These are phyloP conservation scores for Zophobas morio DNA, from an alignment of 1,140 invertebrate species.

Conservation along the genomic window DNA sequence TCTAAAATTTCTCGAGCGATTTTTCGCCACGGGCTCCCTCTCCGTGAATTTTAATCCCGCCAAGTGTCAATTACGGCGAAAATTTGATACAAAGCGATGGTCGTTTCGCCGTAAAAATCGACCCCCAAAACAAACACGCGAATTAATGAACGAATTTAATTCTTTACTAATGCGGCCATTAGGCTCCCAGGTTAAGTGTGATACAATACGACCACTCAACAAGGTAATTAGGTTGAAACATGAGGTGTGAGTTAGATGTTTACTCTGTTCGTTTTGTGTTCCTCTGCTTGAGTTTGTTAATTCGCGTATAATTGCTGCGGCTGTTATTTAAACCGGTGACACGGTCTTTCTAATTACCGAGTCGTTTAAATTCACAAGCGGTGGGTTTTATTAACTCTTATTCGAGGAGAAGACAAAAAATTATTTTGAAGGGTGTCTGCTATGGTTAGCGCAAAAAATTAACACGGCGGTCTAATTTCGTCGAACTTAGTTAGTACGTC, in stretches of 20 bases:
- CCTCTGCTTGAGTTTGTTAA: conserved; percentile 28
- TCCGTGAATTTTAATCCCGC: conserved; percentile 16
- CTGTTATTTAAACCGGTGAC: conserved; percentile 40
- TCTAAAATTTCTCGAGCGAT: conserved; percentile 13
- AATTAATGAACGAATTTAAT: not conserved
- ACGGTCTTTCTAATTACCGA: conserved; percentile 30
- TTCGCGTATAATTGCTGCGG: conserved; percentile 29
- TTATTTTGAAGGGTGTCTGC: too few species aligned
- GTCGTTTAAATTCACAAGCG: conserved; percentile 2
- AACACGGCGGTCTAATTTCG: too few species aligned
- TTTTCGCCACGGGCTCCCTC: not conserved
- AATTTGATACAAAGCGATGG: not conserved
- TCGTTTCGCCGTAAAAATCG: not conserved
- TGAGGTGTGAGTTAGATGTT: conserved; percentile 27
- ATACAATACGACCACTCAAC: not conserved
- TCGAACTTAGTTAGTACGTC: too few species aligned
- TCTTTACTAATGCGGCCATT: not conserved
- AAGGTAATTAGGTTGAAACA: conserved; percentile 28
- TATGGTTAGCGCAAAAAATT: too few species aligned
- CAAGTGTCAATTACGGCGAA: conserved; percentile 2
- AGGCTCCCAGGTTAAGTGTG: conserved; percentile 4
- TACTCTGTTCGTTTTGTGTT: conserved; percentile 28
- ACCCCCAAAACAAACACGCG: not conserved
- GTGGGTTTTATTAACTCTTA: conserved; percentile 26
- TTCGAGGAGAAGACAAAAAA: too few species aligned